Evolutionary conservation across 1,140 invertebrate genomes (phyloP), one percentile per base, ranked within the genome.

Genomic region (Orussus abietinus): DNA sequence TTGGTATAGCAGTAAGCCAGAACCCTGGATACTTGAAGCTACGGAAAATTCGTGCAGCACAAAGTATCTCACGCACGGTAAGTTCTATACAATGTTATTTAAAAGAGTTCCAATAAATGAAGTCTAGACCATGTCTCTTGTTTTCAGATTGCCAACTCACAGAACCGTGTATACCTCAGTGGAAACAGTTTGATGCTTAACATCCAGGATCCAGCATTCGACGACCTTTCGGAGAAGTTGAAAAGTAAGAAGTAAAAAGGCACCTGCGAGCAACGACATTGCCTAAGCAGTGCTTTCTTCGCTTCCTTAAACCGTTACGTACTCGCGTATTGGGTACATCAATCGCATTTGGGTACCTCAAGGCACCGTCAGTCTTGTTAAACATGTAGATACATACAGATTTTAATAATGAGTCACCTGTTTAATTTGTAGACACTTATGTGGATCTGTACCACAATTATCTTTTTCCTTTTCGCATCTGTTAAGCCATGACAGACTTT

Each of bases 11-110:
- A 35, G 88, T 98, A 57, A 81, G 86, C 40, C 79, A 84, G 66
- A 99, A 98, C 75, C 95, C 96, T 50, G 97, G 96, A 65, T 99
- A 98, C 60, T 75, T 99, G 40, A 99, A 99, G 67, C 72, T 99
- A 47, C 80, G 97, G 49, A 99, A 99, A 74, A 91, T 99, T 49
- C 81, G 94, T 59, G 97, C 96, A 25, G 92, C 97, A 3, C 95
- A 98, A 64, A 93, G 86, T 60, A 98, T 99, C 74, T 88, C 97
- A 13, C 84, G 90, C 77, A 98, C 93, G 49, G 91, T 96, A 81
- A 81, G n/a, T n/a, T n/a, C n/a, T n/a, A n/a, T 78, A 73, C 10
- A 31, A 33, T 34, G 46, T 38, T 37, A 42, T 43, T 26, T 38
- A 38, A 36, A 41, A 37, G 29, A 41, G 12, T 15, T 26, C 6